Conservation (phyloP, 2,797 vertebrate species). For the Sebastes iracundus region DNA sequence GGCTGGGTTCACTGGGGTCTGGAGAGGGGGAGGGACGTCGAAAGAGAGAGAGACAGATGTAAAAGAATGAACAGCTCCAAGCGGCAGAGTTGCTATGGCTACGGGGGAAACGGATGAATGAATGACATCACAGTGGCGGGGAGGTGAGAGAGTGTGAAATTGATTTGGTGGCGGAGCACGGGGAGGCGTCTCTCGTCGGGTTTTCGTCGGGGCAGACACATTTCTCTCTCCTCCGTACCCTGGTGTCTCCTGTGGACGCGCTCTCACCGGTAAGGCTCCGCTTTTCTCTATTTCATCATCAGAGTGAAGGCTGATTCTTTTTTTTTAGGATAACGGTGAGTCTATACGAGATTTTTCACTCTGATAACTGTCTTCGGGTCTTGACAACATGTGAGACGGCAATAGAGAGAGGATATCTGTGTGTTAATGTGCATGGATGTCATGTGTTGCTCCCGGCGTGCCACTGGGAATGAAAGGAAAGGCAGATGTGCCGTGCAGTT, state of each 20-base stretch:
- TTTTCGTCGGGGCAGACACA: slow-evolving; percentile 71
- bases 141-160: slow-evolving; percentile 96
- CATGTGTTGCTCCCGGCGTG: slow-evolving; percentile 35
- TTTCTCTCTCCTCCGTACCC: slow-evolving; percentile 48
- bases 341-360: not conserved
- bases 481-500: slow-evolving; percentile 84
- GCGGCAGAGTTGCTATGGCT: slow-evolving; percentile 90
- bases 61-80: slow-evolving; percentile 76
- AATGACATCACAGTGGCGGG: slow-evolving; percentile 89
- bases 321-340: not conserved
- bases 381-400: slow-evolving; percentile 18
- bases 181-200: slow-evolving; percentile 82
- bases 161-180: slow-evolving; percentile 88
- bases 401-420: slow-evolving; percentile 8
- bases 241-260: slow-evolving; percentile 57
- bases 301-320: not conserved
- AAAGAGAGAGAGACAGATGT: slow-evolving; percentile 51
- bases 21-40: slow-evolving; percentile 58
- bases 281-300: slow-evolving; percentile 25
- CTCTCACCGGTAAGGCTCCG: slow-evolving; percentile 72
- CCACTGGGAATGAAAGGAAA: slow-evolving; percentile 55
- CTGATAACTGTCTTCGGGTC: slow-evolving; percentile 15
- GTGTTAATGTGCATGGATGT: slow-evolving; percentile 13
- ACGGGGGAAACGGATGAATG: slow-evolving; percentile 92
- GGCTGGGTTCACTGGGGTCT: slow-evolving; percentile 63